These are phyloP conservation scores for Reinhardtius hippoglossoides DNA, from an alignment of 2,113 vertebrate species.

Conservation along the genomic window DNA sequence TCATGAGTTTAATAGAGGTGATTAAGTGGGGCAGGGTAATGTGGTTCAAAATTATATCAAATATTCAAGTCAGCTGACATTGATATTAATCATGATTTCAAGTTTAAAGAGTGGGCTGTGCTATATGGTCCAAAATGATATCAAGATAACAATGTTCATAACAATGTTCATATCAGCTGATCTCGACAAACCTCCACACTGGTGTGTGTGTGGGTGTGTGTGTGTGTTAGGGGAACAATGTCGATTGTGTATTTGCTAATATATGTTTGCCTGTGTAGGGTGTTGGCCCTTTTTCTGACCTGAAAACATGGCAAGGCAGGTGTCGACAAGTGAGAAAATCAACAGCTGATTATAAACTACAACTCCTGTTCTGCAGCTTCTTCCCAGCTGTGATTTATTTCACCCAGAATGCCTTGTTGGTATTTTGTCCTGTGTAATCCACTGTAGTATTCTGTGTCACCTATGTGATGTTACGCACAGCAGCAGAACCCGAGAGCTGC, in stretches of 20 bases:
- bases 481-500: not conserved
- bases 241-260: not conserved
- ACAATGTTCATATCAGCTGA: too few species aligned
- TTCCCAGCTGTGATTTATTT: not conserved
- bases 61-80: too few species aligned
- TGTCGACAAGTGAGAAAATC: not conserved
- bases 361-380: not conserved
- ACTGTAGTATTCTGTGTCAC: not conserved
- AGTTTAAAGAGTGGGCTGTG: too few species aligned
- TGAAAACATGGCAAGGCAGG: not conserved
- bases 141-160: too few species aligned
- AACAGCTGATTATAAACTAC: not conserved
- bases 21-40: too few species aligned
- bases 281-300: not conserved
- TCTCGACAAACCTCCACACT: too few species aligned
- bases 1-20: too few species aligned
- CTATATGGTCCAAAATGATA: too few species aligned
- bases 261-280: not conserved
- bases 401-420: not conserved
- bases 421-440: not conserved
- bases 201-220: too few species aligned
- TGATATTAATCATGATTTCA: too few species aligned
- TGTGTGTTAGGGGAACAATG: too few species aligned
- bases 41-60: too few species aligned
- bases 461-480: not conserved